Percentiles rank a stretch among this genome's conserved stretches.
phyloP scores from a whole-genome alignment of 1,140 invertebrate genomes.

The Cyphomyrmex costatus region DNA sequence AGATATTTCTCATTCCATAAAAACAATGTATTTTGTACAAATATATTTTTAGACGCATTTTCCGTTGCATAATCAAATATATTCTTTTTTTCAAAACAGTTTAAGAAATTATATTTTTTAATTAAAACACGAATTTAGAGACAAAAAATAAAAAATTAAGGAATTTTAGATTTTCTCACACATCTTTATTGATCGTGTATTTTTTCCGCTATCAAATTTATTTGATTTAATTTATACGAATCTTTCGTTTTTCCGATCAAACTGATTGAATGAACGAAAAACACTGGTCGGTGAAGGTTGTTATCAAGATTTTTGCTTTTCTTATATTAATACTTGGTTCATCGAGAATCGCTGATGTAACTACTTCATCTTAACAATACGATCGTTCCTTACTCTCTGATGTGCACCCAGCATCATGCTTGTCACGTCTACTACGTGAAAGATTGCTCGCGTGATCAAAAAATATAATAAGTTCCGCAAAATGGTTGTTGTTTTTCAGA shows the following conservation, averaged over 20 bases:
- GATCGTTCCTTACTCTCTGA: slow-evolving; percentile 58
- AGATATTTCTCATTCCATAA: neutral
- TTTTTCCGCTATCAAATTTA: neutral
- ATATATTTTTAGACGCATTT: neutral
- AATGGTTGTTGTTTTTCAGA: neutral
- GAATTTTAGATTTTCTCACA: neutral
- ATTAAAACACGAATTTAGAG: neutral
- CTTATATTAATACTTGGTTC: slow-evolving; percentile 66
- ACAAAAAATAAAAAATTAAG: neutral
- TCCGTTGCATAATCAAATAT: neutral
- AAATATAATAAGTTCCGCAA: slow-evolving; percentile 12
- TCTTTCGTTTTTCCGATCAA: slow-evolving; percentile 21
- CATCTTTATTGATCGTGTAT: neutral
- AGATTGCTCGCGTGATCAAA: neutral
- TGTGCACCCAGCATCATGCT: slow-evolving; percentile 37
- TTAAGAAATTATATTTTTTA: neutral
- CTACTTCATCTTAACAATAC: slow-evolving; percentile 67
- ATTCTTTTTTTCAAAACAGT: neutral
- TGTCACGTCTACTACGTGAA: slow-evolving; percentile 50
- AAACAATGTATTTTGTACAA: neutral
- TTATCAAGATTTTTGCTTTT: slow-evolving; percentile 64
- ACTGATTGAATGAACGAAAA: slow-evolving; percentile 45
- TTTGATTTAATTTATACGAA: slow-evolving; percentile 24
- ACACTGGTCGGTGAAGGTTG: slow-evolving; percentile 43
- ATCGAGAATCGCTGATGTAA: slow-evolving; percentile 70